These are phyloP conservation scores for Eristalinus sepulchralis DNA, from an alignment of 2,888 invertebrate genomes.

Conservation along the genomic window DNA sequence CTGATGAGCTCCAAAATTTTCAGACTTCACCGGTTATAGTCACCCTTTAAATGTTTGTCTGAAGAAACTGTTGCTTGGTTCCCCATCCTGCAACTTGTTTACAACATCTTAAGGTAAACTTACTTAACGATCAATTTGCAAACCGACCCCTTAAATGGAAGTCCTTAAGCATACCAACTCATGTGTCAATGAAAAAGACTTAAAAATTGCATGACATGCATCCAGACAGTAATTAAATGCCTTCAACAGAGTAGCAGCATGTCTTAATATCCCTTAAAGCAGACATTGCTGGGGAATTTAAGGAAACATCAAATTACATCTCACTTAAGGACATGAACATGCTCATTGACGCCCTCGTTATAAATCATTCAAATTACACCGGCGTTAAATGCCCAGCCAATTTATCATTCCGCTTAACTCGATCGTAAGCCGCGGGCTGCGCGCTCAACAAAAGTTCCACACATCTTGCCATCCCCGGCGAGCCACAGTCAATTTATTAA, in stretches of 20 bases:
- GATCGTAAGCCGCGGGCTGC: slow-evolving; percentile 26
- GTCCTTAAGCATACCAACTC: neutral
- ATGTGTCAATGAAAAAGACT: neutral
- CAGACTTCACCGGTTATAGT: too few relatives aligned
- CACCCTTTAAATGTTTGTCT: too few relatives aligned
- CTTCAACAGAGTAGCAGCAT: neutral
- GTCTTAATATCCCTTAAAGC: neutral
- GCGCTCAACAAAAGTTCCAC: neutral
- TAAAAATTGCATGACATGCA: neutral
- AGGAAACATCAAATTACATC: slow-evolving; percentile 26
- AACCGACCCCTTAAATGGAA: neutral
- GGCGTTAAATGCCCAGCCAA: slow-evolving; percentile 56
- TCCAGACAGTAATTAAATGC: neutral
- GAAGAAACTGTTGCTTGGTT: too few relatives aligned
- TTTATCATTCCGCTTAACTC: slow-evolving; percentile 48
- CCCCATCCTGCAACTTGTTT: too few relatives aligned
- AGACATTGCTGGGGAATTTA: neutral
- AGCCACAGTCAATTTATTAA: slow-evolving; percentile 54
- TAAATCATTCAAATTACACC: slow-evolving; percentile 65
- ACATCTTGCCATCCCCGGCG: slow-evolving; percentile 38
- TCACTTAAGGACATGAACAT: slow-evolving; percentile 51
- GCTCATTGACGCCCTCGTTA: slow-evolving; percentile 29
- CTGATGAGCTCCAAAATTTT: too few relatives aligned
- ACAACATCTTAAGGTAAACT: too few relatives aligned
- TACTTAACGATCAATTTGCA: neutral